Base-by-base conservation (phyloP, 2,797 vertebrate species). In the Loris lydekkerianus region DNA sequence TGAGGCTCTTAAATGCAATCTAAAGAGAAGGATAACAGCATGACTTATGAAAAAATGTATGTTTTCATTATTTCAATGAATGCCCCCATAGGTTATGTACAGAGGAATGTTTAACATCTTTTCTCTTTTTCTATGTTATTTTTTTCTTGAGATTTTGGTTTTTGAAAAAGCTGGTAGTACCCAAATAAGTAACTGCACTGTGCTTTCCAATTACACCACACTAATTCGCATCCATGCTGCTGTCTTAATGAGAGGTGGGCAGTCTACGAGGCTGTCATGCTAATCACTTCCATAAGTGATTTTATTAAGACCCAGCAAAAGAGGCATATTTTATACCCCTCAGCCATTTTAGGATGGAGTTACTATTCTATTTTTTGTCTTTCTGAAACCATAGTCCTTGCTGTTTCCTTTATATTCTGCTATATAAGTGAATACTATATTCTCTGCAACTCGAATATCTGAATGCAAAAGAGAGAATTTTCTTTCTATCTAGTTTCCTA, bases 241-340 rank as follows among this genome's bases (percentile, higher is more conserved):
- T 63, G 10, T 60, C 14, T 93, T 56, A 58, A 61, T 43, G 31
- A 56, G 17, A 46, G 11, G 4, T 53, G n/a, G 11, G 37, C 15
- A 5, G 18, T 29, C 21, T 2, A 7, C 13, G 29, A 29, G n/a
- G 37, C 18, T n/a, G 11, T 46, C 60, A 31, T 20, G 25, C 4
- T 46, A 17, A 37, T n/a, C 15, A 10, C n/a, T 81, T n/a, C 72
- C 13, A 58, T 3, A 23, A 46, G 21, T 40, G 56, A 3, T 46
- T 56, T 61, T 85, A 86, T 20, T 43, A 86, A 86, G 37, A 25
- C 4, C n/a, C 15, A 67, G 58, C 13, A 40, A 76, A 40, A 56
- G 7, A 81, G 25, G 34, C 0, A 0, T 18, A 4, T 29, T 43
- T 53, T 29, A 0, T 0, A 1, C 29, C 27, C 40, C 37, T 84